Percentiles rank a stretch among this genome's conserved stretches.
These are phyloP conservation scores for Andrena bucephala DNA, from an alignment of 2,888 invertebrate species.

Conservation along the genomic window DNA sequence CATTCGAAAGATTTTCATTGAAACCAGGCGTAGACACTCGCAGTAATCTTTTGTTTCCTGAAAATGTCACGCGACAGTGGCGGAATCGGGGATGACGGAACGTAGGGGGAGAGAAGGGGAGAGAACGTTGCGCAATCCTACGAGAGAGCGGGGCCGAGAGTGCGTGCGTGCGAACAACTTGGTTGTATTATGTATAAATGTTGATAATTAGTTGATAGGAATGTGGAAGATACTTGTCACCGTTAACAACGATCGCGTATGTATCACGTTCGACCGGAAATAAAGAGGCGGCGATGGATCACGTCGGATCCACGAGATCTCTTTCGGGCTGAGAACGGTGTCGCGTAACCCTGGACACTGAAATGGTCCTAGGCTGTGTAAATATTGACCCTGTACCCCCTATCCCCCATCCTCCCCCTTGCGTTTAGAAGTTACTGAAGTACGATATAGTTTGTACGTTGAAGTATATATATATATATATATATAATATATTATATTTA, in stretches of 20 bases:
- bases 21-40: background rate
- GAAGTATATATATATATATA: slow-evolving; percentile 57
- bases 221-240: slow-evolving; percentile 68
- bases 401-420: slow-evolving; percentile 12
- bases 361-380: slow-evolving; percentile 68
- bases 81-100: slow-evolving; percentile 8
- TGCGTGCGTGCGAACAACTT: slow-evolving; percentile 73
- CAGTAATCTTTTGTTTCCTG: background rate
- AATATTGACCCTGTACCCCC: slow-evolving; percentile 44
- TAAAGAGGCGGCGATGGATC: slow-evolving; percentile 2
- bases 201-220: slow-evolving; percentile 83
- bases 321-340: slow-evolving; percentile 7
- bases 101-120: background rate
- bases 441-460: slow-evolving; percentile 73
- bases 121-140: slow-evolving; percentile 68
- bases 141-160: slow-evolving; percentile 57
- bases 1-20: too few relatives aligned
- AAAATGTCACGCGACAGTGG: background rate
- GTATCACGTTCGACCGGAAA: slow-evolving; percentile 30
- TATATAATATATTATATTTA: slow-evolving; percentile 47
- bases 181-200: slow-evolving; percentile 84
- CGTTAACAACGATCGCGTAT: slow-evolving; percentile 51
- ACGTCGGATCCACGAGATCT: background rate
- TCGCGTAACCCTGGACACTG: slow-evolving; percentile 44
- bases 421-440: slow-evolving; percentile 68